Evolutionary conservation across 2,888 invertebrate species (phyloP), one percentile per base, ranked within the genome.

Genomic region (Palloptera scutellata): DNA sequence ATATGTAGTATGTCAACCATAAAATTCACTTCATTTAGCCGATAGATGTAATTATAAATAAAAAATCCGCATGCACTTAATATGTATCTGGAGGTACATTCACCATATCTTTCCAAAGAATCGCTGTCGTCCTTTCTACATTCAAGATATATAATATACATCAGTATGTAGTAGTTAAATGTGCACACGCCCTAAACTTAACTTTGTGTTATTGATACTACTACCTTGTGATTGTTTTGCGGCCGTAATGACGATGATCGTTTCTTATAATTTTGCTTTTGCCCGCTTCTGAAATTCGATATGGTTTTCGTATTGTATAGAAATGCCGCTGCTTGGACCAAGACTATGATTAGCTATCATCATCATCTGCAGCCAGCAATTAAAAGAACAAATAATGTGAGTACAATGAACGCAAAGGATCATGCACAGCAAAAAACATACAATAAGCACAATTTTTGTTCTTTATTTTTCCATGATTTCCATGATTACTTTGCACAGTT

Each of bases 321-420:
- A 17, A 48, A 30, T 20, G 43, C 53, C 62, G 60, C 30, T 13
- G 58, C 59, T 42, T 55, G 54, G 64, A 64, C 68, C 64, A 59
- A 68, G 68, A 64, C 64, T 64, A 61, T 61, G 68, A 68, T 68
- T 62, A 65, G 65, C 66, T 66, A 54, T 41, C 53, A 58, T 41
- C 53, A 58, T 12, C 30, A 30, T 30, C 30, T 30, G 30, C 30
- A 61, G 19, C 62, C 65, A 57, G 65, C 68, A 54, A 80, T 79
- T 79, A 78, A 78, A 81, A 81, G 78, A 78, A 78, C 78, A 78
- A 81, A 80, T 77, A 72, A 68, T 59, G 60, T 63, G 54, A 67
- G 67, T 67, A 63, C 54, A 60, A 53, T 48, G 15, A 13, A 48
- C 13, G n/a, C 13, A 15, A 15, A 48, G 15, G 13, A 48, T 13